Evolutionary conservation across 37 sponge, comb jelly and placozoan species (phyloP).

Genomic region (Cliona cf. orientalis): DNA sequence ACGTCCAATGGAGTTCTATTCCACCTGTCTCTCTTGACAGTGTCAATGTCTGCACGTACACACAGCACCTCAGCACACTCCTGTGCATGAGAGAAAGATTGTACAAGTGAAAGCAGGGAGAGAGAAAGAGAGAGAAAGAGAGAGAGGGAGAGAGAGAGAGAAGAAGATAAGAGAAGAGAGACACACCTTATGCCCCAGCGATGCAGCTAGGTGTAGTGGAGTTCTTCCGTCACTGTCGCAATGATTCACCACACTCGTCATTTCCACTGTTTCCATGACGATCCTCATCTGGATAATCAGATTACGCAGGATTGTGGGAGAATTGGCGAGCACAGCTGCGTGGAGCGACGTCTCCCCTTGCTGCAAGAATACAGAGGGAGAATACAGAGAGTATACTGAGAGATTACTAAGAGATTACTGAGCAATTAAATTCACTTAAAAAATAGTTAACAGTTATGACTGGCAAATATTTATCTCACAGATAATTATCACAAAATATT

Average conservation of each 20-base stretch:
- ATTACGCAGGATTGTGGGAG: slow-evolving; percentile 12
- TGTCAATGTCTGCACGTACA: slow-evolving; percentile 51
- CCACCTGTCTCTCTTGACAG: slow-evolving; percentile 53
- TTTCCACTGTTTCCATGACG: slow-evolving; percentile 3
- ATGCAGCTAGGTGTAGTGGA: slow-evolving; percentile 29
- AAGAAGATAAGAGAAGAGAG: slow-evolving; percentile 1
- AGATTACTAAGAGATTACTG: no score
- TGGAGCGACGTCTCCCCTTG: slow-evolving; percentile 46
- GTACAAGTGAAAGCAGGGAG: not conserved
- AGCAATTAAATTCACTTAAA: not conserved
- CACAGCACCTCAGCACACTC: slow-evolving; percentile 72
- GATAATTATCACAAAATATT: no score
- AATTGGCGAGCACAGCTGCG: slow-evolving; percentile 43
- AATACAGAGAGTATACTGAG: no score
- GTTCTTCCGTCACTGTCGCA: slow-evolving; percentile 43
- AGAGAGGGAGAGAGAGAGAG: slow-evolving; percentile 15
- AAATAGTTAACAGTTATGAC: not conserved
- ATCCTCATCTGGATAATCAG: slow-evolving; percentile 31
- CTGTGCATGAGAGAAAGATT: not conserved
- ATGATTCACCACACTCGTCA: slow-evolving; percentile 46
- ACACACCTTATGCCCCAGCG: slow-evolving; percentile 7
- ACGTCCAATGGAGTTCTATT: slow-evolving; percentile 68
- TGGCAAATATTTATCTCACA: no score
- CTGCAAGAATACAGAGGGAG: slow-evolving; percentile 3
- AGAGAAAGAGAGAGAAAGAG: not conserved